phyloP scores from a whole-genome alignment of 53 echinoderm and acorn worm species.

The Echinometra lucunter region DNA sequence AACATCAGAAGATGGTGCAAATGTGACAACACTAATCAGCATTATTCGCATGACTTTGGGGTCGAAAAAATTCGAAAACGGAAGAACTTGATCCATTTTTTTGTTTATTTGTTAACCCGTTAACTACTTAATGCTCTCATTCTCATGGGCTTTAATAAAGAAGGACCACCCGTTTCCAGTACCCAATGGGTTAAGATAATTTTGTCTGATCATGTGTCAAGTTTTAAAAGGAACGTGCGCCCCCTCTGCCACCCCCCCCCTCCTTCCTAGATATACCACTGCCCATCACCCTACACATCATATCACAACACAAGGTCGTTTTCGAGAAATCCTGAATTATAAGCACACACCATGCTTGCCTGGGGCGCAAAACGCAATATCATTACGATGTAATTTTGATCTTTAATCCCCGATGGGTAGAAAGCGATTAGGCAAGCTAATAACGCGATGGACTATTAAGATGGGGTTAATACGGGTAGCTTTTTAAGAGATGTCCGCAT shows the following conservation, averaged over 20 bases:
- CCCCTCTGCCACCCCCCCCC: background rate
- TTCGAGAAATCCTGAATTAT: background rate
- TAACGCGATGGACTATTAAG: constrained; percentile 17
- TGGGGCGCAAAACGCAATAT: background rate
- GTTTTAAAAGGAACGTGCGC: too few relatives aligned
- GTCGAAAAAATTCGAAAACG: too few relatives aligned
- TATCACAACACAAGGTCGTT: background rate
- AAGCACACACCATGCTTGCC: background rate
- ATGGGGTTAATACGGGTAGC: background rate
- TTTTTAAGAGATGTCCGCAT: background rate
- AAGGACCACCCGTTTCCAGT: too few relatives aligned
- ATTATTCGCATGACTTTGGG: too few relatives aligned
- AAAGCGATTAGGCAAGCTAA: background rate
- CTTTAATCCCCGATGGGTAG: constrained; percentile 12
- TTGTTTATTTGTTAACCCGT: too few relatives aligned
- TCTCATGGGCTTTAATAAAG: too few relatives aligned
- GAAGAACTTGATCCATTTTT: too few relatives aligned
- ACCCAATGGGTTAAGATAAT: too few relatives aligned
- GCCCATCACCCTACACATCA: background rate
- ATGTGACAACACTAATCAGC: too few relatives aligned
- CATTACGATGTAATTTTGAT: constrained; percentile 36
- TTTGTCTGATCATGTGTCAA: too few relatives aligned
- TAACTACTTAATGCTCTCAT: too few relatives aligned
- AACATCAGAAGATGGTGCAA: too few relatives aligned
- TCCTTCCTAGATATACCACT: background rate